phyloP scores from a whole-genome alignment of 2,888 invertebrate genomes.

The Scaptodrosophila latifasciaeformis region DNA sequence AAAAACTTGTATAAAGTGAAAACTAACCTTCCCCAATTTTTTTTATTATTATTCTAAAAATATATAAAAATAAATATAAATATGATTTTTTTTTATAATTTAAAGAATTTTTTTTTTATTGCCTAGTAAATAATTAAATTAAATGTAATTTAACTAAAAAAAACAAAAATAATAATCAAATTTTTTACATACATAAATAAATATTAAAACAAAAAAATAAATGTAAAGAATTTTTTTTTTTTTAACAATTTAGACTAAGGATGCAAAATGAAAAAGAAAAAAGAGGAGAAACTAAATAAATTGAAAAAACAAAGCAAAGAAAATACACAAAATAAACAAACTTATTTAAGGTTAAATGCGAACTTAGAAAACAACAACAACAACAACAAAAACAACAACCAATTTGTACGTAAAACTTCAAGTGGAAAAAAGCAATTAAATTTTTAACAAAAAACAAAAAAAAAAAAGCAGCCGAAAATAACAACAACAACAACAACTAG shows the following conservation, averaged over 20 bases:
- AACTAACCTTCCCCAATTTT: not conserved
- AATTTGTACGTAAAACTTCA: conserved; percentile 65
- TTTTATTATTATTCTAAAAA: conserved; percentile 17
- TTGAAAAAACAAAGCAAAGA: conserved; percentile 19
- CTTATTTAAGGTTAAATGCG: not conserved
- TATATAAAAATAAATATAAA: conserved; percentile 16
- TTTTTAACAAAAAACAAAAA: conserved; percentile 15
- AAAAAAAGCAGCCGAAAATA: conserved; percentile 19
- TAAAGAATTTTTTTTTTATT: conserved; percentile 49
- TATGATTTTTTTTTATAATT: conserved; percentile 23
- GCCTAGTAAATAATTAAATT: conserved; percentile 53
- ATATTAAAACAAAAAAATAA: conserved; percentile 16
- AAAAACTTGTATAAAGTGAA: conserved; percentile 46
- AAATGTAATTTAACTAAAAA: conserved; percentile 52
- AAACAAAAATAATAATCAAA: conserved; percentile 51
- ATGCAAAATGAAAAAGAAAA: conserved; percentile 16
- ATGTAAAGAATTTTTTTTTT: conserved; percentile 41
- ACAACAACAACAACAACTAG: conserved; percentile 49
- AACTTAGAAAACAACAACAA: not conserved
- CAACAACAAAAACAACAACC: conserved; percentile 30
- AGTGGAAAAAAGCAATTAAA: conserved; percentile 51
- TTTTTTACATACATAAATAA: conserved; percentile 64
- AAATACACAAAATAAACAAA: conserved; percentile 1
- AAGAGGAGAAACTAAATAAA: conserved; percentile 6
- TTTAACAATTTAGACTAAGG: conserved; percentile 38